These are phyloP conservation scores for Iguana delicatissima DNA, from an alignment of 2,797 vertebrate species.

Conservation along the genomic window DNA sequence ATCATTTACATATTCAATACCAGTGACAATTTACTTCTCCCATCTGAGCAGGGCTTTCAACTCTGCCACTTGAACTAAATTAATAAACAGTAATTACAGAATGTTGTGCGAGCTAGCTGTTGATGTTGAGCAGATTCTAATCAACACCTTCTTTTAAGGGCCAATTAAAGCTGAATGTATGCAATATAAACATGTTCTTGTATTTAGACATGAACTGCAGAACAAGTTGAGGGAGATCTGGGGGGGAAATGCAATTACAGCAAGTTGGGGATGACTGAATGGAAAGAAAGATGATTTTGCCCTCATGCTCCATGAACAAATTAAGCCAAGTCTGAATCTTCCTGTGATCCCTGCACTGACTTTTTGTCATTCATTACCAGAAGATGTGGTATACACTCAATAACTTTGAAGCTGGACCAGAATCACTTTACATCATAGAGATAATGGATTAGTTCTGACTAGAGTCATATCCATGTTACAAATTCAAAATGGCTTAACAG, in stretches of 20 bases:
- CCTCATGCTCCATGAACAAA: constrained; percentile 9
- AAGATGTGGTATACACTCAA: not conserved
- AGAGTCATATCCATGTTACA: not conserved
- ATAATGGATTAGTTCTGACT: constrained; percentile 1
- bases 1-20: constrained; percentile 88
- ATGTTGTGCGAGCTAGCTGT: constrained; percentile 87
- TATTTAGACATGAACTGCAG: constrained; percentile 84
- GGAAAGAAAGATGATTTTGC: constrained; percentile 68
- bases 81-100: constrained; percentile 90
- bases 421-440: not conserved
- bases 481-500: not conserved
- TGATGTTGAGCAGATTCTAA: constrained; percentile 89
- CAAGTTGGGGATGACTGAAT: constrained; percentile 72
- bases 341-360: not conserved
- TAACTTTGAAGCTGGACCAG: not conserved
- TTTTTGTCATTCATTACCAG: constrained; percentile 2
- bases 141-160: constrained; percentile 89
- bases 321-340: constrained; percentile 1
- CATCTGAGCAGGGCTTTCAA: constrained; percentile 87
- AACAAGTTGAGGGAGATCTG: constrained; percentile 77
- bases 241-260: constrained; percentile 81
- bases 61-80: constrained; percentile 88
- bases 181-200: constrained; percentile 87
- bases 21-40: constrained; percentile 88
- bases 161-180: constrained; percentile 88